phyloP scores from a whole-genome alignment of 2,888 invertebrate species.

The Spatulosminthurus flaviceps region DNA sequence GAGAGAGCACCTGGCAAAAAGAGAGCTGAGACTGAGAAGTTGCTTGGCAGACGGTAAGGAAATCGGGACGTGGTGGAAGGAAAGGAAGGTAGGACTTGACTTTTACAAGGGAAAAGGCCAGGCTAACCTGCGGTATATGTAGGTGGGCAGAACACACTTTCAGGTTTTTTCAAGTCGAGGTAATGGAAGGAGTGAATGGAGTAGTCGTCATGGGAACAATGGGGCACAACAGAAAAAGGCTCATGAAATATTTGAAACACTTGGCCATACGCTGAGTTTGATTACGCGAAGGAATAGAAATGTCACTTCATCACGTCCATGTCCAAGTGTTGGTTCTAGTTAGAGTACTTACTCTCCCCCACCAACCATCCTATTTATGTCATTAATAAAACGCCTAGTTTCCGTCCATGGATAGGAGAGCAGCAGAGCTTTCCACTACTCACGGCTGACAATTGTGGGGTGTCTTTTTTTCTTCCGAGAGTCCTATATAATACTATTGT shows the following conservation, averaged over 20 bases:
- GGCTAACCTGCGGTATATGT: not conserved
- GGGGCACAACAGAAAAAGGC: constrained; percentile 60
- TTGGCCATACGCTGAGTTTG: constrained; percentile 37
- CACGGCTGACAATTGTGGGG: not conserved
- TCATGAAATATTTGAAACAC: constrained; percentile 63
- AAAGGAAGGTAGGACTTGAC: not conserved
- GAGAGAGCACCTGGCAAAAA: not conserved
- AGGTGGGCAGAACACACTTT: not conserved
- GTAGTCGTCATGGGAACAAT: constrained; percentile 54
- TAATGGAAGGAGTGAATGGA: not conserved
- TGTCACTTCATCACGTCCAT: constrained; percentile 60
- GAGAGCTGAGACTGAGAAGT: not conserved
- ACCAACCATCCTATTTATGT: constrained; percentile 26
- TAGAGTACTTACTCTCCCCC: constrained; percentile 3
- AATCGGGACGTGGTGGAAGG: not conserved
- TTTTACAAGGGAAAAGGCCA: not conserved
- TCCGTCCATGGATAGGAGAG: not conserved
- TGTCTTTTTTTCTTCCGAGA: not conserved
- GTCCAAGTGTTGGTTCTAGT: constrained; percentile 31
- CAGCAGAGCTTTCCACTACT: not conserved
- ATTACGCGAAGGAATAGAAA: constrained; percentile 61
- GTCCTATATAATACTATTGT: no score
- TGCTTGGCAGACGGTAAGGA: not conserved
- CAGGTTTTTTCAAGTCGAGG: not conserved
- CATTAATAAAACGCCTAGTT: constrained; percentile 25